Evolutionary conservation across 1,140 invertebrate genomes (phyloP), one percentile per base, ranked within the genome.

Genomic region (Drosophila seguyi): DNA sequence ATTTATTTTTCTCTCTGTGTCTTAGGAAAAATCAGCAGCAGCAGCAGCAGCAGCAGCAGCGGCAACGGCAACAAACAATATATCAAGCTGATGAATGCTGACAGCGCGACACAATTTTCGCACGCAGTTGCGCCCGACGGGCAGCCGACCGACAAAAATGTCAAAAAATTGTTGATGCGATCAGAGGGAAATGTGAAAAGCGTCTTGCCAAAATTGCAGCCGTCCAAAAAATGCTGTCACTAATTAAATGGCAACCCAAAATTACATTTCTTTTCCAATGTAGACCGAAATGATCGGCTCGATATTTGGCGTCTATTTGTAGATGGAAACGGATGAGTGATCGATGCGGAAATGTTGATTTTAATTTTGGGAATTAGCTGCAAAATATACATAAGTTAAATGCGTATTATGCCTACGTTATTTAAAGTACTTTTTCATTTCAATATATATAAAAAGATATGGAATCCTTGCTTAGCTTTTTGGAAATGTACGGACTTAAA

Each of bases 101-200:
- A 79, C 76, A 79, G 66, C 27, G 66, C 59, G 66, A 57, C 79
- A 86, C 82, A 86, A 73, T 74, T 83, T 87, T 77, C 65, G 67
- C 76, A 86, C 75, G 83, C 83, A 87, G 66, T 85, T 81, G 52
- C 57, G 53, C 74, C 74, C 74, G 74, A 44, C 63, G 36, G 59
- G 52, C 76, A 79, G 71, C 63, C 84, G 56, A 73, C 80, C 83
- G 76, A 83, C 72, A 77, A 72, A 84, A 84, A 60, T 87, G 84
- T 88, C 80, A 83, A 65, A 77, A 50, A 59, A 58, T 50, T n/a
- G 53, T 62, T 74, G 84, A 83, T 69, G 66, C 52, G 45, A 66
- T 60, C 77, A 18, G 22, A 36, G 63, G 74, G 36, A 48, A 53
- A 69, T 31, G 50, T 50, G 62, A 65, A 60, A 66, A 83, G 50